Percentiles rank a stretch among this genome's conserved stretches.
phyloP scores from a whole-genome alignment of 1,140 invertebrate genomes.

The Zaprionus davidi region DNA sequence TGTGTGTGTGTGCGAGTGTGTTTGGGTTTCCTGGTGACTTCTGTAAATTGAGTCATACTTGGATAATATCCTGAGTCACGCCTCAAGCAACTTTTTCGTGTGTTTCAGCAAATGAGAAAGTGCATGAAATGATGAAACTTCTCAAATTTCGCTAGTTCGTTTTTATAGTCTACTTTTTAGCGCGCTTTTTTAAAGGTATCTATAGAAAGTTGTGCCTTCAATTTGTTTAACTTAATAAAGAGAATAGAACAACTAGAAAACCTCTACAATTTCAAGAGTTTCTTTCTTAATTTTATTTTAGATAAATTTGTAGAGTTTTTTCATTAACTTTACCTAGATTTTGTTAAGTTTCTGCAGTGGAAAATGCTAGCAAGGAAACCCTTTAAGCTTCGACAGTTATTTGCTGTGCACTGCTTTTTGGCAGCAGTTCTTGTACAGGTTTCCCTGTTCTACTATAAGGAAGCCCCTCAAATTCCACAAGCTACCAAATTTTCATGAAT shows the following conservation, averaged over 20 bases:
- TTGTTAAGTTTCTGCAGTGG: no score
- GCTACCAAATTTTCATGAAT: not conserved
- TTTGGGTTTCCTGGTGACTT: slow-evolving; percentile 30
- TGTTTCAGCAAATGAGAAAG: slow-evolving; percentile 21
- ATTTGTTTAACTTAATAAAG: no score
- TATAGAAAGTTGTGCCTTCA: not conserved
- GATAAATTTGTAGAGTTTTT: not conserved
- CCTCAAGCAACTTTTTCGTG: slow-evolving; percentile 26
- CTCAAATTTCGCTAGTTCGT: not conserved
- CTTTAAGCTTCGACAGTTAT: no score
- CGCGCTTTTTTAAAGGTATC: not conserved
- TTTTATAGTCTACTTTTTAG: not conserved
- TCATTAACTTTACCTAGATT: not conserved
- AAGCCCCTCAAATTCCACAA: not conserved
- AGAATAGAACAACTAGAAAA: not conserved
- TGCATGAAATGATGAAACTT: slow-evolving; percentile 7
- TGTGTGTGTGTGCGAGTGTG: slow-evolving; percentile 9
- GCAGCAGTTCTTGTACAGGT: no score
- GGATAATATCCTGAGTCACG: slow-evolving; percentile 32
- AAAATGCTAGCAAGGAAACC: no score
- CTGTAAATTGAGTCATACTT: slow-evolving; percentile 67
- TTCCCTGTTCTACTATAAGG: no score
- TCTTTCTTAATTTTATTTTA: not conserved
- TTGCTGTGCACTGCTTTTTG: no score
- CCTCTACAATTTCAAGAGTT: not conserved